Evolutionary conservation across 2,797 vertebrate genomes (phyloP), one percentile per base, ranked within the genome.

Genomic region (Synaphobranchus kaupii): DNA sequence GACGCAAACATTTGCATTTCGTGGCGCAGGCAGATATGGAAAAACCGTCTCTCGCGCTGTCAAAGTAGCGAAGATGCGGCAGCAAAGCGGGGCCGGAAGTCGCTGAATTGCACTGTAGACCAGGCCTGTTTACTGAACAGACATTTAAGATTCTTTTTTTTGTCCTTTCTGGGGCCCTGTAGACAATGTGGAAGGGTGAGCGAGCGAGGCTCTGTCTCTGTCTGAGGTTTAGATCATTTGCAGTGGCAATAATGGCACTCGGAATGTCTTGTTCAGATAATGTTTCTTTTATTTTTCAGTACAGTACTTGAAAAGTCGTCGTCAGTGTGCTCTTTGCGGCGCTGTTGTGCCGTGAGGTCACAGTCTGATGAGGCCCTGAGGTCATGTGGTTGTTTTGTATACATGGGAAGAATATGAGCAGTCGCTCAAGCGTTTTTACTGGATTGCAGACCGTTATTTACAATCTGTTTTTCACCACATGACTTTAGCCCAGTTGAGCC

Each of bases 1-100:
- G 78, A 28, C 8, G 10, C 78, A 81, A 81, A 81, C 78, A 81
- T 86, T 50, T 82, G 47, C 48, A 20, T 87, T 83, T 54, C 2
- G 6, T 39, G 48, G 20, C 31, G 58, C 5, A 39, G 9, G 9
- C 13, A 25, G 34, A 78, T 86, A 76, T 17, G 34, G 85, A 50
- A n/a, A 50, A n/a, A 0, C 20, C 8, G 31, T 47, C 15, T 22
- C n/a, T 78, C 39, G n/a, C 28, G 31, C 73, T 4, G 47, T 22
- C 1, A n/a, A 7, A 81, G 44, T 22, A 50, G n/a, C n/a, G n/a
- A n/a, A 0, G 47, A 34, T 50, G 25, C 44, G 10, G 78, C 13
- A n/a, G 47, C 44, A 2, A 50, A 81, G 50, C 78, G 0, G 39
- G 15, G 71, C 31, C 28, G 34, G 31, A 76, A 44, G 73, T 22